phyloP scores from a whole-genome alignment of 2,888 invertebrate genomes.

The Xanthostigma xanthostigma region DNA sequence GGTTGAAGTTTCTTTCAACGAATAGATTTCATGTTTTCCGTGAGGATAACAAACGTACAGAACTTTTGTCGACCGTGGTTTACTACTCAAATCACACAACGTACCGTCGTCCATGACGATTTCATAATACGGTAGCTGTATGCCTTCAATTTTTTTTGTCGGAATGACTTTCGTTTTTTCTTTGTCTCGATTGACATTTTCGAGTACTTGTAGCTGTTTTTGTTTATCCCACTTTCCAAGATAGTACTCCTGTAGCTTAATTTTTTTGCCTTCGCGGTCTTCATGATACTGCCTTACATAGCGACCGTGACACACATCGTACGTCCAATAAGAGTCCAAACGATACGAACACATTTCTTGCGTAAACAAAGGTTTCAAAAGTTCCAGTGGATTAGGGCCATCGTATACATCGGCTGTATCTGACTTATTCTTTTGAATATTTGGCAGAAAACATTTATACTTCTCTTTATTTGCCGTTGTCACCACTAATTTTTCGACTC shows the following conservation, averaged over 20 bases:
- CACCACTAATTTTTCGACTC: constrained; percentile 46
- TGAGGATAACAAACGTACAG: constrained; percentile 80
- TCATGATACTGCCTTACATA: constrained; percentile 92
- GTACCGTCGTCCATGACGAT: constrained; percentile 82
- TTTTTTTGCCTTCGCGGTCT: constrained; percentile 73
- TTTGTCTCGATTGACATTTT: constrained; percentile 35
- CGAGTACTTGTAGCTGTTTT: constrained; percentile 41
- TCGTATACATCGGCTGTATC: constrained; percentile 43
- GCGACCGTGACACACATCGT: constrained; percentile 88
- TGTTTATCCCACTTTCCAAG: constrained; percentile 63
- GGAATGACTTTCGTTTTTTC: constrained; percentile 33
- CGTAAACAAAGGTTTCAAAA: constrained; percentile 60
- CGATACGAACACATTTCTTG: constrained; percentile 73
- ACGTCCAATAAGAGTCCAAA: constrained; percentile 88
- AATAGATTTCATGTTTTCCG: constrained; percentile 83
- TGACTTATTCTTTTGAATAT: constrained; percentile 37
- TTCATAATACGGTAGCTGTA: constrained; percentile 74
- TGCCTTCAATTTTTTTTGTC: constrained; percentile 70
- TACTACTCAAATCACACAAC: constrained; percentile 76
- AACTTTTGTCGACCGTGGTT: constrained; percentile 66
- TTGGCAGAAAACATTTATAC: constrained; percentile 71
- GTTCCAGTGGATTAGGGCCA: constrained; percentile 62
- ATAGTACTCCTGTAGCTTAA: constrained; percentile 71
- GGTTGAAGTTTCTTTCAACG: constrained; percentile 82
- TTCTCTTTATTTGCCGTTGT: constrained; percentile 65